phyloP scores from a whole-genome alignment of 2,797 vertebrate genomes.

The Nasua narica region DNA sequence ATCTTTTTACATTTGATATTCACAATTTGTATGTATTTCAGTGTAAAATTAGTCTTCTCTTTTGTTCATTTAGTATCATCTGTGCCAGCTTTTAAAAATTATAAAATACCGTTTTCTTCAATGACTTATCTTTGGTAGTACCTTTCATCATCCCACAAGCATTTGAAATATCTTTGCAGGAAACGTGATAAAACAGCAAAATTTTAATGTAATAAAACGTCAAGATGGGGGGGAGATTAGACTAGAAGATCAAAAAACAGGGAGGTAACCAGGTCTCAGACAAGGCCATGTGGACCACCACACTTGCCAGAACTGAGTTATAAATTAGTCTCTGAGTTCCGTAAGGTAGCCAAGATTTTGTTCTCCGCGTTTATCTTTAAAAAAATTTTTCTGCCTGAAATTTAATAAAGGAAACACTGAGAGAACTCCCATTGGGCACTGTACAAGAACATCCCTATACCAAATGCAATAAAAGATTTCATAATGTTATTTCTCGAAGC shows the following conservation, averaged over 20 bases:
- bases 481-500: not conserved
- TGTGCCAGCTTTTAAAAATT: not conserved
- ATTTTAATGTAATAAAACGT: not conserved
- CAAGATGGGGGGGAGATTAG: not conserved
- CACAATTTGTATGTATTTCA: not conserved
- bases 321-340: not conserved
- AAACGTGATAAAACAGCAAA: constrained; percentile 24
- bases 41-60: not conserved
- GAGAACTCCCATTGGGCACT: constrained; percentile 9
- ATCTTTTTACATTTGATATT: not conserved
- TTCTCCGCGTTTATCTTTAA: not conserved
- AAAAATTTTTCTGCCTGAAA: not conserved
- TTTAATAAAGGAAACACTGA: constrained; percentile 20
- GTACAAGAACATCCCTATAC: not conserved
- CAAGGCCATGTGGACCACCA: not conserved
- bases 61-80: not conserved
- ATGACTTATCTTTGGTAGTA: not conserved
- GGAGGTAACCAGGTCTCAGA: not conserved
- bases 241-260: not conserved
- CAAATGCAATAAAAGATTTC: not conserved
- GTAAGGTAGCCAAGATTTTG: not conserved
- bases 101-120: not conserved
- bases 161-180: not conserved
- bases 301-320: not conserved
- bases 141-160: not conserved